Base-by-base conservation (phyloP, 2,888 invertebrate genomes). In the Rapana venosa region DNA sequence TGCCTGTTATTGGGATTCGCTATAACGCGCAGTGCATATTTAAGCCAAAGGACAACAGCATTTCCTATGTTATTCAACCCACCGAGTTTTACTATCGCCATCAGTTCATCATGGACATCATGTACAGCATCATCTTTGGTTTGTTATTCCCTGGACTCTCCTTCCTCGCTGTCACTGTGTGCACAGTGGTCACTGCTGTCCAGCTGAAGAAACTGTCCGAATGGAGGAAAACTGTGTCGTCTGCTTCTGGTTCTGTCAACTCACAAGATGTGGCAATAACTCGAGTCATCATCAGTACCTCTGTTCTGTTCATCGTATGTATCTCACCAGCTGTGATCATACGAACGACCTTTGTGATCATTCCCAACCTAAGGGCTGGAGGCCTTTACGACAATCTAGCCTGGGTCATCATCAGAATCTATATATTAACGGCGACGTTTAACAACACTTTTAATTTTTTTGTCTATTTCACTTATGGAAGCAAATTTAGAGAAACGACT, bases 361-460 rank as follows among this genome's bases (percentile, higher is more conserved):
- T 83, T 20, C 81, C 81, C 22, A 22, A 26, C 8, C 22, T 83
- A 26, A 47, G 22, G 36, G 22, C 22, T 11, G 81, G 81, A 83
- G 81, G 81, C 1, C 36, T 17, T 26, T 83, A 47, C 30, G 47
- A 83, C 13, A 83, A 83, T 47, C 22, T 83, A 22, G 36, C 36
- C 26, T 47, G 36, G 81, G 81, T 47, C 22, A 47, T 22, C 26
- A 6, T 4, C 22, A 36, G 81, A 15, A 22, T 83, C 22, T 83
- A 47, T 47, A 20, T 20, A 8, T 26, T 83, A 47, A 30, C 26
- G 5, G 11, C 81, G 0, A 30, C 81, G 0, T 26, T 83, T 26
- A 83, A 47, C 47, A 83, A 47, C 47, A 47, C 26, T 26, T 83
- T 83, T 26, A 83, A 83, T 47, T 83, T 83, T 22, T 83, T 83